Conservation (phyloP, 2,113 vertebrate species). For the Neogale vison region DNA sequence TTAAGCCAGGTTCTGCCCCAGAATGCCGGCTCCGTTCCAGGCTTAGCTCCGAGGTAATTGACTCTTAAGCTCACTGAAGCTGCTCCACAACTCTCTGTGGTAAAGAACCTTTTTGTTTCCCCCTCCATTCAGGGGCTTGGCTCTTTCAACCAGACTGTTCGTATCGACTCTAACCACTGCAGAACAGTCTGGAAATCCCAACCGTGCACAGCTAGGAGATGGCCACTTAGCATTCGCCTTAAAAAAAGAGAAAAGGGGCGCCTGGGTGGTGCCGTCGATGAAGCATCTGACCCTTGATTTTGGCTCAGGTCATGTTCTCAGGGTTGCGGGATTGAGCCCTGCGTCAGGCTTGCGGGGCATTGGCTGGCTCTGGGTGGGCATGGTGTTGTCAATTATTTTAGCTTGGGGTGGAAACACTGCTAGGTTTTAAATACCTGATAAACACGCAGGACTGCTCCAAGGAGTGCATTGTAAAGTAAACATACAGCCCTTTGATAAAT, state of each 20-base stretch:
- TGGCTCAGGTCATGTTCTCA: background rate
- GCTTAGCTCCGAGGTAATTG: slow-evolving; percentile 28
- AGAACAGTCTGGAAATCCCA: background rate
- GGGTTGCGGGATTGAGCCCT: background rate
- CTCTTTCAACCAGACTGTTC: background rate
- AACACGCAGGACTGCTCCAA: background rate
- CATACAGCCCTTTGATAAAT: background rate
- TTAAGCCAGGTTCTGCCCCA: slow-evolving; percentile 27
- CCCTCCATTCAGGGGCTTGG: background rate
- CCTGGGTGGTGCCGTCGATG: background rate
- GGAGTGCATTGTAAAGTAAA: background rate
- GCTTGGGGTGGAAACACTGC: background rate
- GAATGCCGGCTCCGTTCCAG: background rate
- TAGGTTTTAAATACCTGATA: background rate
- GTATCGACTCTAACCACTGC: background rate
- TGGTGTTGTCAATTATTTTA: background rate
- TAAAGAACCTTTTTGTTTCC: slow-evolving; percentile 46
- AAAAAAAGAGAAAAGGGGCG: background rate
- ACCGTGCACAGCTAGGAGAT: background rate
- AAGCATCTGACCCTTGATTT: background rate
- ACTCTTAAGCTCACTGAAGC: background rate
- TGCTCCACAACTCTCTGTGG: background rate
- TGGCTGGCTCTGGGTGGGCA: background rate
- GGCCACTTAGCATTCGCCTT: background rate
- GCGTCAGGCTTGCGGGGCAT: background rate